Percentiles rank a stretch among this genome's conserved stretches.
Conservation (phyloP, 2,888 invertebrate species). For the Idaea dimidiata region DNA sequence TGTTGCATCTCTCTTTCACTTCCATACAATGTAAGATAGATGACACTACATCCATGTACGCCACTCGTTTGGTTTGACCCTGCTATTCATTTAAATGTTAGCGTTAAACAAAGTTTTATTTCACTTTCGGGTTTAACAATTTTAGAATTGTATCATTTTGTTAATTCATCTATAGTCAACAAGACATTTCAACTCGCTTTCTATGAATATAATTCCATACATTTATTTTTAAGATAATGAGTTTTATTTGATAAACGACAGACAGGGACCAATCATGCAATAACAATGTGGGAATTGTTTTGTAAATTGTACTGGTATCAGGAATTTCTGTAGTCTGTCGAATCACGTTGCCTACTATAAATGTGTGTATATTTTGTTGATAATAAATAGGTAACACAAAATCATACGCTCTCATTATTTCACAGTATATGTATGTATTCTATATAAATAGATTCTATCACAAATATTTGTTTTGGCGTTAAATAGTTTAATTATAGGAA, state of each 20-base stretch:
- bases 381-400: constrained; percentile 5
- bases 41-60: no score
- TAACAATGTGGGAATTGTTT: background rate
- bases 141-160: background rate
- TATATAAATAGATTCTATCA: background rate
- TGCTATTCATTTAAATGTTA: background rate
- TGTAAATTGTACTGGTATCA: background rate
- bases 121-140: no score
- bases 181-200: constrained; percentile 3
- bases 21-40: no score
- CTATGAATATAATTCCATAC: background rate
- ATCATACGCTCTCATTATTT: constrained; percentile 8
- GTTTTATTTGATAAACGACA: constrained; percentile 9
- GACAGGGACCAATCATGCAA: constrained; percentile 13
- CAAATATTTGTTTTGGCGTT: background rate
- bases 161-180: background rate
- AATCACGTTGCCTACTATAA: background rate
- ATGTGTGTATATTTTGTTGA: constrained; percentile 14
- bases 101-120: background rate
- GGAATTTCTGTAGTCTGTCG: constrained; percentile 6
- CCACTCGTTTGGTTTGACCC: no score
- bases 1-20: no score
- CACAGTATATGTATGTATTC: background rate
- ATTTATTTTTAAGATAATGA: constrained; percentile 1
- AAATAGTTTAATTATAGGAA: background rate